Conservation (phyloP, 2,888 invertebrate genomes). For the Lepidochitona cinerea region DNA sequence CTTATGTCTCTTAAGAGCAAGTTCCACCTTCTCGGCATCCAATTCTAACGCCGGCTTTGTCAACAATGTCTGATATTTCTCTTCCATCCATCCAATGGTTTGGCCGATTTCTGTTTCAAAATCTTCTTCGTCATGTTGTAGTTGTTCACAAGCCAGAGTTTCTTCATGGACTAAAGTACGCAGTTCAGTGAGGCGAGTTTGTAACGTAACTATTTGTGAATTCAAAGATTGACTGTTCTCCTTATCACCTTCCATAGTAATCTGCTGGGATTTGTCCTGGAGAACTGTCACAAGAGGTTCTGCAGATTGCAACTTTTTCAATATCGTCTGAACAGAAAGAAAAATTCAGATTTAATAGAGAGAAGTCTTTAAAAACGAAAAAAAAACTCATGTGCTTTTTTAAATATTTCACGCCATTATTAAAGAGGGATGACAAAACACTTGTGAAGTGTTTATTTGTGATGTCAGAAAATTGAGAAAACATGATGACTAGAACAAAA, state of each 20-base stretch:
- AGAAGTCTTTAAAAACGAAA: too few species aligned
- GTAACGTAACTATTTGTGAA: constrained; percentile 72
- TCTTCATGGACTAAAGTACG: constrained; percentile 88
- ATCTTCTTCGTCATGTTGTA: constrained; percentile 51
- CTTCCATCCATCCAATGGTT: constrained; percentile 54
- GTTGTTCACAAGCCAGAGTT: constrained; percentile 86
- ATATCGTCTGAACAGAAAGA: constrained; percentile 31
- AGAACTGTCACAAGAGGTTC: constrained; percentile 90
- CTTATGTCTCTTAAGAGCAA: constrained; percentile 52
- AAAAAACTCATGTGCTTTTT: too few species aligned
- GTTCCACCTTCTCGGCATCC: constrained; percentile 48
- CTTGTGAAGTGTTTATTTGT: too few species aligned
- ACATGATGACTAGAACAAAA: too few species aligned
- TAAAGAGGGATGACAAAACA: too few species aligned
- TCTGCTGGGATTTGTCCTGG: constrained; percentile 92
- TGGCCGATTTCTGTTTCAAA: constrained; percentile 54
- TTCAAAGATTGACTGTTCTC: constrained; percentile 89
- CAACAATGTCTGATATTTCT: constrained; percentile 49
- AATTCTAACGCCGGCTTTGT: constrained; percentile 47
- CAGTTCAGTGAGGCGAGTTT: constrained; percentile 76
- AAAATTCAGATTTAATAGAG: background rate
- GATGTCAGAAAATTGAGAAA: too few species aligned
- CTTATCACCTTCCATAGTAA: constrained; percentile 91
- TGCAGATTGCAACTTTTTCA: constrained; percentile 34
- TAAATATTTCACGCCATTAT: too few species aligned